Conservation (phyloP, 2,797 vertebrate genomes). For the Staurois parvus region DNA sequence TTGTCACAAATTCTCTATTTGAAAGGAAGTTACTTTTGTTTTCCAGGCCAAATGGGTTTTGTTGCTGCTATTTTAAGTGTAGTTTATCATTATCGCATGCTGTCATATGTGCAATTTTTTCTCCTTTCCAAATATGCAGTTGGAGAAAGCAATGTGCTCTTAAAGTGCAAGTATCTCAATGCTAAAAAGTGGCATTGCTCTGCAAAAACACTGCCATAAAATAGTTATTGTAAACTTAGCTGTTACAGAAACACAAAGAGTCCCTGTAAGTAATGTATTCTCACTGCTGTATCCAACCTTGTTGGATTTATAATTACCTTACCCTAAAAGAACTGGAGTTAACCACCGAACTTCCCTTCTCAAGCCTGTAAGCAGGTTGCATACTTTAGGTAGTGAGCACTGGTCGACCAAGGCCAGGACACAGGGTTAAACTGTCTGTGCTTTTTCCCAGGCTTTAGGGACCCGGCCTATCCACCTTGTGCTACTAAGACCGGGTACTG, state of each 20-base stretch:
- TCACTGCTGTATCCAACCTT: background rate
- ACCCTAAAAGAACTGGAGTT: too few species aligned
- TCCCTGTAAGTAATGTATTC: too few species aligned
- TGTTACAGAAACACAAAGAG: background rate
- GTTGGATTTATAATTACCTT: too few species aligned
- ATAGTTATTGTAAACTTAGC: background rate
- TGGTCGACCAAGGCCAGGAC: too few species aligned
- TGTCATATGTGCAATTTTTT: background rate
- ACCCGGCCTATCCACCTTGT: too few species aligned
- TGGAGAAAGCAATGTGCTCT: conserved; percentile 29
- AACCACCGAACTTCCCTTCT: too few species aligned
- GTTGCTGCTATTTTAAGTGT: background rate
- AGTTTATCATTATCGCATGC: conserved; percentile 9
- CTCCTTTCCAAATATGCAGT: background rate
- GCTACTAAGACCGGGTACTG: too few species aligned
- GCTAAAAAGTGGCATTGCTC: background rate
- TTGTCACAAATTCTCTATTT: background rate
- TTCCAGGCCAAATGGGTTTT: background rate
- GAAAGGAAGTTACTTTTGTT: background rate
- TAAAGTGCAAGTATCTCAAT: background rate
- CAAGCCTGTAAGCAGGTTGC: too few species aligned
- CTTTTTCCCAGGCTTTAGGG: too few species aligned
- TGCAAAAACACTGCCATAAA: background rate
- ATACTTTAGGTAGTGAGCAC: too few species aligned
- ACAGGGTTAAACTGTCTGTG: too few species aligned